These are phyloP conservation scores for Sigmodon hispidus DNA, from an alignment of 2,113 vertebrate species.

Conservation along the genomic window DNA sequence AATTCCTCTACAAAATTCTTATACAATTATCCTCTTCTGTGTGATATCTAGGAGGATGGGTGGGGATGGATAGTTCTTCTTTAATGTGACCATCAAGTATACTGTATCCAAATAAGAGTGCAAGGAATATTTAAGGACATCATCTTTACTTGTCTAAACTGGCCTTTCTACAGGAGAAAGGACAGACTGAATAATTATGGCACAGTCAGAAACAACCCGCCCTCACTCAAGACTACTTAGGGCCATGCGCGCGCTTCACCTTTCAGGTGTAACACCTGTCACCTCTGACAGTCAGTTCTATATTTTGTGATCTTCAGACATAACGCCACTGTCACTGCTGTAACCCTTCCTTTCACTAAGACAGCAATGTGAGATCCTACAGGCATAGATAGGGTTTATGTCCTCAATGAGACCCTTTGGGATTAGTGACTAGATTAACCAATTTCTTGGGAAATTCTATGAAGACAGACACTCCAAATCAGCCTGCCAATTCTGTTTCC, in stretches of 20 bases:
- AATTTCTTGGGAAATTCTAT: constrained; percentile 2
- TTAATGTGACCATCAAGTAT: constrained; percentile 5
- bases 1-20: background rate
- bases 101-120: background rate
- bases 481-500: background rate
- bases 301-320: constrained; percentile 38
- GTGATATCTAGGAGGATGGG: background rate
- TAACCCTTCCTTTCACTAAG: constrained; percentile 43
- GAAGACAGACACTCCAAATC: background rate
- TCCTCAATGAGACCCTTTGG: constrained; percentile 12
- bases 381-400: background rate
- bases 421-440: background rate
- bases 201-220: background rate
- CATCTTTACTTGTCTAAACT: background rate
- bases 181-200: background rate
- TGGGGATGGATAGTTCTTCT: background rate
- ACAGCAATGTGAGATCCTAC: background rate
- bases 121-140: constrained; percentile 25
- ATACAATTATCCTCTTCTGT: background rate
- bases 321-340: background rate
- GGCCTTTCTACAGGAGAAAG: constrained; percentile 26
- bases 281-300: constrained; percentile 25
- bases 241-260: background rate
- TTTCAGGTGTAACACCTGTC: background rate
- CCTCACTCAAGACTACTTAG: background rate